Evolutionary conservation across 2,888 invertebrate genomes (phyloP).

Genomic region (Dicycla oo): DNA sequence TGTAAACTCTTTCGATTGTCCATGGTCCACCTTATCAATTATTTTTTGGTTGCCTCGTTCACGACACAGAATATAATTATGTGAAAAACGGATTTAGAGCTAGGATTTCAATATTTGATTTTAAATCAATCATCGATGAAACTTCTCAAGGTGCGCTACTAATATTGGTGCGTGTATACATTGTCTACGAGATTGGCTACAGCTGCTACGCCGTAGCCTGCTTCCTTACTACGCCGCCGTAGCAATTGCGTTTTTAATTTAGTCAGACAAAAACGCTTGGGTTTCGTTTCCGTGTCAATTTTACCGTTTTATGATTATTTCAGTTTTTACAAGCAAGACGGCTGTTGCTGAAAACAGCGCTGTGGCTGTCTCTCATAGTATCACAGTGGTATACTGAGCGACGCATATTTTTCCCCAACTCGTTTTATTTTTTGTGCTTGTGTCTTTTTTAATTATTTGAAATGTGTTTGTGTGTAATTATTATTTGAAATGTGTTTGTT

Average conservation of each 20-base stretch:
- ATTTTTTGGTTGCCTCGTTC: neutral
- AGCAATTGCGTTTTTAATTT: neutral
- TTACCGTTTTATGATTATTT: neutral
- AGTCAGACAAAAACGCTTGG: neutral
- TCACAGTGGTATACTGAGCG: no score
- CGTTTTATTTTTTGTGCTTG: no score
- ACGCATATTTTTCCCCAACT: no score
- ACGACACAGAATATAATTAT: neutral
- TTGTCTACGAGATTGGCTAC: conserved; percentile 12
- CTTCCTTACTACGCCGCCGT: neutral
- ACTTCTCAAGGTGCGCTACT: neutral
- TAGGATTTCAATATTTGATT: neutral
- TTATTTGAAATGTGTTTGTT: no score
- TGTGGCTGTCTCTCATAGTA: no score
- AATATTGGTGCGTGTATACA: neutral
- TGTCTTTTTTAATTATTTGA: no score
- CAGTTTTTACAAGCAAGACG: no score
- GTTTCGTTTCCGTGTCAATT: neutral
- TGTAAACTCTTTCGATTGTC: neutral
- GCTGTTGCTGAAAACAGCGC: no score
- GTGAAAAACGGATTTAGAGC: neutral
- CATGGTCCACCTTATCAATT: neutral
- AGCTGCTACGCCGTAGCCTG: conserved; percentile 36
- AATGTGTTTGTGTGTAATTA: no score
- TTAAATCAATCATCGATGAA: neutral